Evolutionary conservation across 1,140 invertebrate genomes (phyloP), one percentile per base, ranked within the genome.

Genomic region (Euura lappo): DNA sequence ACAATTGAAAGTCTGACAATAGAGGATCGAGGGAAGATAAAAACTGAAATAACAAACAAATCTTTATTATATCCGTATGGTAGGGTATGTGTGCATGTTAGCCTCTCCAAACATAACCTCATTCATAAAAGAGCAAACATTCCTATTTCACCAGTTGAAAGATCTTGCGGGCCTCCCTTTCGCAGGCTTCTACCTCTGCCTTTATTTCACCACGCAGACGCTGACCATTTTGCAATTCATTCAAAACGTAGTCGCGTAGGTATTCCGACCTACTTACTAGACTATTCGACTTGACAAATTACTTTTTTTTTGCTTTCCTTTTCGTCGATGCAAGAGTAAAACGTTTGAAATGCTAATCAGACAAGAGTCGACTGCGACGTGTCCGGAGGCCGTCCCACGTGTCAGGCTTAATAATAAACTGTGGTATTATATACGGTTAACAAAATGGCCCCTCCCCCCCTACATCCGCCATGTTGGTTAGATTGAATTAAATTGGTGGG

Each of bases 401-500:
- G 51, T 60, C 51, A 60, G 51, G 10, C 51, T 11, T 28, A 28
- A 28, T 28, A 28, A 28, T 28, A 28, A 28, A 28, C 28, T 28
- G 28, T 28, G 28, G 28, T 28, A 60, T 60, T 60, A n/a, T 60
- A 60, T 60, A 3, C 13, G 8, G 10, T 8, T n/a, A 60, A 60
- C 51, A 60, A 60, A 60, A 60, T 60, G 51, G 51, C 51, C 51
- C 51, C 47, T 28, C 28, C 28, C 28, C 51, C 51, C 13, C 13
- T 60, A 60, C 51, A 60, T 60, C 51, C 51, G 51, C 51, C 51
- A 60, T 60, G 51, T 60, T 60, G 51, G 51, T 60, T 60, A 60
- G 51, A 60, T 60, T 60, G 51, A 60, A 60, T 60, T 60, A 60
- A 60, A 60, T 60, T 60, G 51, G 51, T 60, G 51, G 51, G 51